These are phyloP conservation scores for Gasterosteus nipponicus DNA, from an alignment of 2,113 vertebrate genomes.

Conservation along the genomic window DNA sequence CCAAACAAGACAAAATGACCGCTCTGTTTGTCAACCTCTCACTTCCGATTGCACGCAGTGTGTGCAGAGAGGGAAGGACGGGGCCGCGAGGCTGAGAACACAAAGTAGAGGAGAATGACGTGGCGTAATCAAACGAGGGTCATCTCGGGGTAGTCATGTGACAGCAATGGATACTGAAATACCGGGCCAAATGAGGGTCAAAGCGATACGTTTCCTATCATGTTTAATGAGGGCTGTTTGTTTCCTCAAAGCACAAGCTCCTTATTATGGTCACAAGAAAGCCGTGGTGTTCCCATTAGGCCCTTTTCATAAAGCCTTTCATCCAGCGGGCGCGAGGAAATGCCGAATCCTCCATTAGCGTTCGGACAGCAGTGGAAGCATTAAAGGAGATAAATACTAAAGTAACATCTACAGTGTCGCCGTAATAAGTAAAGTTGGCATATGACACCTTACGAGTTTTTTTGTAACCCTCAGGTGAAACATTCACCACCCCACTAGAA, in stretches of 20 bases:
- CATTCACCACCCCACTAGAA: conserved; percentile 6
- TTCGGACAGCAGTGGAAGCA: conserved; percentile 22
- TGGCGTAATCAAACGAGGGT: conserved; percentile 50
- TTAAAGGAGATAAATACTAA: conserved; percentile 14
- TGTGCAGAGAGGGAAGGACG: conserved; percentile 14
- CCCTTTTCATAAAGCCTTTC: conserved; percentile 62
- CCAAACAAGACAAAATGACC: conserved; percentile 43
- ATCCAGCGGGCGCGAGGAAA: conserved; percentile 47
- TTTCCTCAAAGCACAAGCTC: conserved; percentile 68
- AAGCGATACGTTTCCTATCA: conserved; percentile 60
- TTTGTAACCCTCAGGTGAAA: conserved; percentile 24
- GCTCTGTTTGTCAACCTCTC: conserved; percentile 60
- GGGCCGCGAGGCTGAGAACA: conserved; percentile 4
- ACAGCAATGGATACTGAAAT: conserved; percentile 43
- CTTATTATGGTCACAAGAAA: conserved; percentile 75
- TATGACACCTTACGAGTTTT: conserved; percentile 3
- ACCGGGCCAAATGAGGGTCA: conserved; percentile 56
- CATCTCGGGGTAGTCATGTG: conserved; percentile 54
- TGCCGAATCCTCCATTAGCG: conserved; percentile 28
- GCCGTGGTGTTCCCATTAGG: conserved; percentile 67
- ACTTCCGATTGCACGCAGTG: conserved; percentile 48
- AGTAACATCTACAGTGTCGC: background rate
- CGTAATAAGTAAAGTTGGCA: conserved; percentile 12
- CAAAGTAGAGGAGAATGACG: conserved; percentile 39
- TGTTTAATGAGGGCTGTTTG: conserved; percentile 68